Evolutionary conservation across 2,797 vertebrate genomes (phyloP), one percentile per base, ranked within the genome.

Genomic region (Acomys russatus): DNA sequence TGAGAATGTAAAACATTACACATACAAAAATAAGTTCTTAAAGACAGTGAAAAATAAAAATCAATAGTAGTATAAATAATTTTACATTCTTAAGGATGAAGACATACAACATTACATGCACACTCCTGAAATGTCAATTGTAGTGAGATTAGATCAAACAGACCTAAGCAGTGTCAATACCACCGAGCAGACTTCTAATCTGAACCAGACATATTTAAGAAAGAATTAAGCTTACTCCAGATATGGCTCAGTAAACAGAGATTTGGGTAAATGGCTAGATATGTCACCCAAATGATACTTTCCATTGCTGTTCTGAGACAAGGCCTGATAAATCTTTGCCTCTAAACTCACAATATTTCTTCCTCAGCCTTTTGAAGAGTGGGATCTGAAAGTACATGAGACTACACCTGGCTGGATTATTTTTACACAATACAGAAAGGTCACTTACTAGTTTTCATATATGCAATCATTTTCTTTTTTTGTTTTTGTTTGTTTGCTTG

Each of bases 31-130:
- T 64, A 88, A 28, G 2, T 88, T 88, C 54, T 49, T 8, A 14
- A 70, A 84, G 56, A 83, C 25, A 59, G 59, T 66, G 12, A 94
- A 28, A 10, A 90, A 64, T 66, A 83, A 93, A 83, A 93, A 90
- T 93, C 25, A 91, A 18, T 6, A 18, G 38, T 84, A 87, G 11
- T 33, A 7, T 44, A 44, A 90, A 90, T 33, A 92, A 88, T 66
- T 80, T 30, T 80, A 33, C 9, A 85, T 71, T 88, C 15, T 35
- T 66, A 64, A 79, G 85, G 91, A 92, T 18, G 71, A 9, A n/a
- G 6, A 71, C 23, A 66, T 88, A 71, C 66, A 80, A 28, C 4
- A 90, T 59, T 71, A 88, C 2, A 85, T 71, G 84, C 80, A 85
- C 59, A 91, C 17, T 64, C 71, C 7, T 88, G 54, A 88, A 90